Conservation (phyloP, 92 coral and sea anemone genomes). For the Epizoanthus stellaris region DNA sequence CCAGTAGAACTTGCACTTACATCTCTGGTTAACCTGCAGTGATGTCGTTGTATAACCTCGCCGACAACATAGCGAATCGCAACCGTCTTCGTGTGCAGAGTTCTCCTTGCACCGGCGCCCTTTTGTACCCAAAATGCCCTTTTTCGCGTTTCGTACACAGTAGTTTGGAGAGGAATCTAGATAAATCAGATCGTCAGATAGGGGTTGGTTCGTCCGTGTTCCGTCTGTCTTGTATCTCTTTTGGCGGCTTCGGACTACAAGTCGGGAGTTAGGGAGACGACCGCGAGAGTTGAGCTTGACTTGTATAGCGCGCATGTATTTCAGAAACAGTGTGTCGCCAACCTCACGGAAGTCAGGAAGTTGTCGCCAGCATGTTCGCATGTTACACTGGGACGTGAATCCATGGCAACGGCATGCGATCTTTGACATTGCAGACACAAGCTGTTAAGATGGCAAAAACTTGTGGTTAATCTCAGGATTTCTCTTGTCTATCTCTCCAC, state of each 20-base stretch:
- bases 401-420: background rate
- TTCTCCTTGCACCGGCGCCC: background rate
- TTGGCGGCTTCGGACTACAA: background rate
- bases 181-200: background rate
- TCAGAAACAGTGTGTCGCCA: conserved; percentile 8
- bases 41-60: background rate
- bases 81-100: background rate
- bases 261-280: background rate
- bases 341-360: conserved; percentile 22
- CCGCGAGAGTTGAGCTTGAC: background rate
- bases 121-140: background rate
- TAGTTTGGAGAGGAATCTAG: background rate
- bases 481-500: no score
- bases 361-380: conserved; percentile 20
- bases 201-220: background rate
- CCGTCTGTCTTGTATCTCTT: background rate
- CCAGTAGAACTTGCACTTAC: conserved; percentile 5
- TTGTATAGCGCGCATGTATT: background rate
- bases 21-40: background rate
- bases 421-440: background rate
- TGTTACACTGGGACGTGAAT: background rate
- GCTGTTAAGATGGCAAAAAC: background rate
- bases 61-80: background rate
- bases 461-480: no score
- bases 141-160: background rate